Evolutionary conservation across 1,140 invertebrate genomes (phyloP), one percentile per base, ranked within the genome.

Genomic region (Proctacanthus coquilletti): DNA sequence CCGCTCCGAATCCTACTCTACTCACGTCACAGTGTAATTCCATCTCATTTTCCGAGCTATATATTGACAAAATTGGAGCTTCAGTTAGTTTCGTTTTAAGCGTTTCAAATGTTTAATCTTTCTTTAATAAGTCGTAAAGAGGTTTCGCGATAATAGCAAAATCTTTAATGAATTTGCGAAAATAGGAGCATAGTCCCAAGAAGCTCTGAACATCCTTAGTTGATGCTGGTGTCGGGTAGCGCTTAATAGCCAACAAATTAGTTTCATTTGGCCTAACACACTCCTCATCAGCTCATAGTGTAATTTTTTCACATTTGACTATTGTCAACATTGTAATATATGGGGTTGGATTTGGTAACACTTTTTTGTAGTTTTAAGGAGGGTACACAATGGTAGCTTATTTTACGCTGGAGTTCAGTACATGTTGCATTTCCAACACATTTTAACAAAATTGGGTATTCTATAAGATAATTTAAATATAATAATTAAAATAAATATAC

Each of bases 131-230:
- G 29, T 56, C 47, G 36, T 45, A 48, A 21, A 56, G 43, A 2
- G 51, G 51, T 42, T 41, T 49, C 18, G 56, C 50, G n/a, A 53
- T 51, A 5, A 30, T 9, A 4, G 54, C 41, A 50, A 47, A 61
- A 13, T 46, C 38, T n/a, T 39, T 14, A 39, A 58, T 50, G 31
- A 51, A 52, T 40, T 53, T 59, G 10, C 52, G 42, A 33, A 62
- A 61, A 43, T 59, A 61, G 5, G 50, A 47, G 15, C 47, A 47
- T 14, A 60, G 34, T 10, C 60, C 57, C 3, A 61, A 21, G 41
- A 60, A 63, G 25, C 46, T 50, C 27, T 56, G 50, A 3, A 63
- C 19, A 30, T 53, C 36, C 18, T 54, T 51, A 1, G 41, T 8
- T 6, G 38, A 43, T 10, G n/a, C 34, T 2, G 50, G 47, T 35